These are phyloP conservation scores for Rhinoderma darwinii DNA, from an alignment of 2,113 vertebrate species.

Conservation along the genomic window DNA sequence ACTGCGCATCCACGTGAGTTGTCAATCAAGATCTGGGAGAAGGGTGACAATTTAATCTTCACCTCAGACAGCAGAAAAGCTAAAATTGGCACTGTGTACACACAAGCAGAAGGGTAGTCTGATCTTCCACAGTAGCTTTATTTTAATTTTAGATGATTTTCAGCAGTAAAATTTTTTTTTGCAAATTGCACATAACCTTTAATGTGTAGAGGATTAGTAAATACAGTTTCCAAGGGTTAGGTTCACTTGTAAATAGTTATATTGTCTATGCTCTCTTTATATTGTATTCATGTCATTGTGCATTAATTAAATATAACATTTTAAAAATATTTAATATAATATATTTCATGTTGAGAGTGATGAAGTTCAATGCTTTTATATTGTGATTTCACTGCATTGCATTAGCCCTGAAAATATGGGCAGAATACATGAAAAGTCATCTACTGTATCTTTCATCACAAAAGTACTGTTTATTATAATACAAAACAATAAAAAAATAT, in stretches of 20 bases:
- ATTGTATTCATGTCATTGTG: neutral
- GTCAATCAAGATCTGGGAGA: too few relatives aligned
- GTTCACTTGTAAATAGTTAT: slow-evolving; percentile 5
- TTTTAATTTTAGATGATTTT: too few relatives aligned
- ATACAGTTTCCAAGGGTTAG: neutral
- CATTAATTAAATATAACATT: neutral
- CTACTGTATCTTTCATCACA: neutral
- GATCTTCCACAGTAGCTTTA: too few relatives aligned
- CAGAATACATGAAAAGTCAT: neutral
- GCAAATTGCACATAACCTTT: neutral
- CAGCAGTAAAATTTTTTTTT: too few relatives aligned
- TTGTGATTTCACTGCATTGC: neutral
- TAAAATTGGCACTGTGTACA: too few relatives aligned
- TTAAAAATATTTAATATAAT: neutral
- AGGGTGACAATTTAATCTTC: too few relatives aligned
- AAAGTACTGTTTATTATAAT: neutral
- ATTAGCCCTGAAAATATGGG: neutral
- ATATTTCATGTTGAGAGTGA: neutral
- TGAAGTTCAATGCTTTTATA: neutral
- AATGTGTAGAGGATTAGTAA: neutral
- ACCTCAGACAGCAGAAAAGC: too few relatives aligned
- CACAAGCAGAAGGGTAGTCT: too few relatives aligned
- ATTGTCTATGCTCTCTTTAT: neutral
- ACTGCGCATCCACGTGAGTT: too few relatives aligned
- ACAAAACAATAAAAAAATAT: neutral